Evolutionary conservation across 1,140 invertebrate species (phyloP).

Genomic region (Argopecten irradians): DNA sequence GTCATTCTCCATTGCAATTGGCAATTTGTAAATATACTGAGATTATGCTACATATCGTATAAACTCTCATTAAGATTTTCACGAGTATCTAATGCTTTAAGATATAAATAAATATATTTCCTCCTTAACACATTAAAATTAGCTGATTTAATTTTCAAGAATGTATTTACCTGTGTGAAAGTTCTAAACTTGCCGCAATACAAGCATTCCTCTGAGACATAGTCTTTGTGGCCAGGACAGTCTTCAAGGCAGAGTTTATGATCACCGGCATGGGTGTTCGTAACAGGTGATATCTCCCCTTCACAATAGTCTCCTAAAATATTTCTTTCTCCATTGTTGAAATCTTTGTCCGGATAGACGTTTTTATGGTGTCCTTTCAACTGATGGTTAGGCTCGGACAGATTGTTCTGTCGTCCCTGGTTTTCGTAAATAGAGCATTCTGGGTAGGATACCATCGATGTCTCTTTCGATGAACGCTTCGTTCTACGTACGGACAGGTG

Average conservation of each 20-base stretch:
- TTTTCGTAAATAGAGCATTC: background rate
- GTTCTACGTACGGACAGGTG: background rate
- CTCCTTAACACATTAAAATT: too few relatives aligned
- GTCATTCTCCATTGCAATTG: too few relatives aligned
- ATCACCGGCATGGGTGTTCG: background rate
- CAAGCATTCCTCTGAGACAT: background rate
- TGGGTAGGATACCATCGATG: background rate
- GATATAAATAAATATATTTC: too few relatives aligned
- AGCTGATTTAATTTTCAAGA: background rate
- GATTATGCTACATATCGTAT: too few relatives aligned
- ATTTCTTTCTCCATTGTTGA: background rate
- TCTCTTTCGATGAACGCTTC: background rate
- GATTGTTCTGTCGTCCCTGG: background rate
- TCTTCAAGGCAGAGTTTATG: background rate
- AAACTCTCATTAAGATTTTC: too few relatives aligned
- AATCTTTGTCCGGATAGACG: background rate
- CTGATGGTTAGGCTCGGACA: background rate
- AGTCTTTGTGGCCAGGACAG: background rate
- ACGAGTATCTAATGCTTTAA: too few relatives aligned
- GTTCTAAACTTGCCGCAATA: background rate
- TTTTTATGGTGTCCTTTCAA: background rate
- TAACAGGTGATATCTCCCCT: background rate
- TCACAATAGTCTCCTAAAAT: background rate
- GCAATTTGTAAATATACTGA: too few relatives aligned
- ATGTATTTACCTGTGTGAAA: background rate